Conservation (phyloP, 35 echinoderm and acorn worm genomes). For the Ophiothrix spiculata region DNA sequence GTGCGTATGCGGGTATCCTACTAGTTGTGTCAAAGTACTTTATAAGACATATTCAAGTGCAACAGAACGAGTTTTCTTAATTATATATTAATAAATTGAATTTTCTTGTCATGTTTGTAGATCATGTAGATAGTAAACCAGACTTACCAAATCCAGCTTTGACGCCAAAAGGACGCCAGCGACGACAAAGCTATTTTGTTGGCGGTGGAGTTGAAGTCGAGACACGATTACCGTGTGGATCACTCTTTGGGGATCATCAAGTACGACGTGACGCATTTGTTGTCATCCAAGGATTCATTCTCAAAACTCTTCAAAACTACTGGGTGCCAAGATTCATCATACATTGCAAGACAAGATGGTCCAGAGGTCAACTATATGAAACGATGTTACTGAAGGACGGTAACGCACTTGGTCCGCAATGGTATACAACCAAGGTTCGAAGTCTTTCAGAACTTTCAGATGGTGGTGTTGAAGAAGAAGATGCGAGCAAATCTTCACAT, state of each 20-base stretch:
- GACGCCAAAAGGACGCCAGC: background rate
- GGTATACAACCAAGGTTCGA: slow-evolving; percentile 64
- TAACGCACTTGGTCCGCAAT: slow-evolving; percentile 58
- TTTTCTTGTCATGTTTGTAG: no score
- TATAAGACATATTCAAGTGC: no score
- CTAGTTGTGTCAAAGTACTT: no score
- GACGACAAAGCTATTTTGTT: slow-evolving; percentile 11
- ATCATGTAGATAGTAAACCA: no score
- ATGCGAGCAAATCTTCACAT: slow-evolving; percentile 20
- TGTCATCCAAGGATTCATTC: slow-evolving; percentile 48
- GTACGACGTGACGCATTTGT: slow-evolving; percentile 5
- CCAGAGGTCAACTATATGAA: slow-evolving; percentile 12
- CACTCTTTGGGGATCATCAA: slow-evolving; percentile 4
- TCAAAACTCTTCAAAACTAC: slow-evolving; percentile 71
- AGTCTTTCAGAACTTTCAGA: slow-evolving; percentile 71
- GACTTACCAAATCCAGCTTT: no score
- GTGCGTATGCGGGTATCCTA: no score
- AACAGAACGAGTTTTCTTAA: no score
- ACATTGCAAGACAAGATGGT: slow-evolving; percentile 70
- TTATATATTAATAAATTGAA: no score
- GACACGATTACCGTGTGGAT: slow-evolving; percentile 16
- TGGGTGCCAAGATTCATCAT: slow-evolving; percentile 85
- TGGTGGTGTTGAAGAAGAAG: slow-evolving; percentile 16
- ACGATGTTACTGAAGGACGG: background rate
- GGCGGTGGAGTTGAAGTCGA: slow-evolving; percentile 32